Conservation (phyloP, 1,140 invertebrate genomes). For the Neelides sp. region DNA sequence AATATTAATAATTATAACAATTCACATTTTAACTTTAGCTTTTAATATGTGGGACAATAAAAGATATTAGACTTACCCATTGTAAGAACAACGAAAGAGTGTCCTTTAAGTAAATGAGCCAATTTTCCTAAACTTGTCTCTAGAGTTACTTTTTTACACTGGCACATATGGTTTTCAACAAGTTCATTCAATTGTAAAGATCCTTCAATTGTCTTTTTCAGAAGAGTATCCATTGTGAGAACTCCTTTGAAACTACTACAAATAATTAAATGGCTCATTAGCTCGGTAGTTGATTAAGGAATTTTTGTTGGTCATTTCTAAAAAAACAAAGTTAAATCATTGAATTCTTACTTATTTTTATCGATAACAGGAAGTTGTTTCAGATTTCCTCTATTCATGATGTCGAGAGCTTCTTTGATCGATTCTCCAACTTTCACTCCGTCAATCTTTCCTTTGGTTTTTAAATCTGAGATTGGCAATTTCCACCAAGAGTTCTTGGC, state of each 20-base stretch:
- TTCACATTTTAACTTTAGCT: too few relatives aligned
- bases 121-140: constrained; percentile 54
- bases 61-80: background rate
- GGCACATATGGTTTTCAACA: constrained; percentile 51
- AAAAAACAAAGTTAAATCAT: constrained; percentile 6
- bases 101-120: constrained; percentile 55
- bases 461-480: constrained; percentile 45
- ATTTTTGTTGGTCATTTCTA: background rate
- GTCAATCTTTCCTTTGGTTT: constrained; percentile 40
- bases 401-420: constrained; percentile 50
- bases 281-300: background rate
- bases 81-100: constrained; percentile 22
- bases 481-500: constrained; percentile 52
- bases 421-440: constrained; percentile 43
- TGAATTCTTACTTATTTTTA: constrained; percentile 40
- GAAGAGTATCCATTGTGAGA: constrained; percentile 55
- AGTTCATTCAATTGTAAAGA: constrained; percentile 47
- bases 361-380: constrained; percentile 59
- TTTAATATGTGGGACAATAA: too few relatives aligned
- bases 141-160: constrained; percentile 56
- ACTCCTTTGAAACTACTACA: constrained; percentile 53
- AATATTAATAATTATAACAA: too few relatives aligned
- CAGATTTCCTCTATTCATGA: constrained; percentile 51
- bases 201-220: constrained; percentile 54
- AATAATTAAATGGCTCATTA: constrained; percentile 19